Evolutionary conservation across 2,113 vertebrate genomes (phyloP).

Genomic region (Paramormyrops kingsleyae): DNA sequence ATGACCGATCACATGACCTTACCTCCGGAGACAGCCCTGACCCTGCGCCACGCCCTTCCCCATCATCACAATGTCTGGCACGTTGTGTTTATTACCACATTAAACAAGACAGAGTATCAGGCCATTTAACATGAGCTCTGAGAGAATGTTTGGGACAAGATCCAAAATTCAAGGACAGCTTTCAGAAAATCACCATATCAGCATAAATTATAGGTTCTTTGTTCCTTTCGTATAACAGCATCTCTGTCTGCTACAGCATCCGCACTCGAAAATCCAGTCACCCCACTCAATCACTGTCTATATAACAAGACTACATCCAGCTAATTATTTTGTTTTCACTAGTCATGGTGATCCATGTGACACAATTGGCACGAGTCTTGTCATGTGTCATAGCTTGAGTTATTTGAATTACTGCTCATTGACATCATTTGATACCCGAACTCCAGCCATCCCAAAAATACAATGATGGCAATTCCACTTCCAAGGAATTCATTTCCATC

Average conservation of each 20-base stretch:
- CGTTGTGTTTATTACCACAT: not conserved
- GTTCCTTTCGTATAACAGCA: not conserved
- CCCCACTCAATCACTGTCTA: not conserved
- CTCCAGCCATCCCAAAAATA: not conserved
- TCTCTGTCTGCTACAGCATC: not conserved
- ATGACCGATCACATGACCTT: not conserved
- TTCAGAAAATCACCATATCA: not conserved
- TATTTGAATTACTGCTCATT: not conserved
- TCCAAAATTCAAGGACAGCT: not conserved
- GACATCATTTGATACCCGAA: not conserved
- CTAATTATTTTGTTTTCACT: not conserved
- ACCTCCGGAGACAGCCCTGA: not conserved
- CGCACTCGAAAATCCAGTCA: not conserved
- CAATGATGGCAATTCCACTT: not conserved
- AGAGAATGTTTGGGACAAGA: not conserved
- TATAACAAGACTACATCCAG: not conserved
- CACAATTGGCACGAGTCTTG: not conserved
- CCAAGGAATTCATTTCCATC: not conserved
- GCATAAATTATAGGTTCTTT: not conserved
- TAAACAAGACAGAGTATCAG: not conserved
- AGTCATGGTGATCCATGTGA: not conserved
- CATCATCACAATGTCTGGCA: not conserved
- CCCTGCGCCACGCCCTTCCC: not conserved
- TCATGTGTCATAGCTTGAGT: not conserved
- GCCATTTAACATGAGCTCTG: not conserved